phyloP scores from a whole-genome alignment of 2,888 invertebrate species.

The Hedya salicella region DNA sequence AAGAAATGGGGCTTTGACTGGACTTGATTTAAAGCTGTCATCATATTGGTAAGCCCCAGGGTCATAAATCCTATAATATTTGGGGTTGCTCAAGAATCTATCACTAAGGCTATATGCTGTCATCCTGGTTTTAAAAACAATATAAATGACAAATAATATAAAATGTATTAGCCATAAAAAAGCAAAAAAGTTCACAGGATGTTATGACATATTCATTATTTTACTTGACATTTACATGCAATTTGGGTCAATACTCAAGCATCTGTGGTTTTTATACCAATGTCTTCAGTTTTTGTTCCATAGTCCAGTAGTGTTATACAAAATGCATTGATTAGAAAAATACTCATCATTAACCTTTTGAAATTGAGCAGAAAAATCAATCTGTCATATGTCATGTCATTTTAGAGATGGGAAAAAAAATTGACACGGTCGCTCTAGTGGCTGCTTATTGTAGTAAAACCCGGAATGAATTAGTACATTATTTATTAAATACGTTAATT shows the following conservation, averaged over 20 bases:
- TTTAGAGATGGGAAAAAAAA: background rate
- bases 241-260: too few species aligned
- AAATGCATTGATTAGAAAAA: background rate
- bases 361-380: background rate
- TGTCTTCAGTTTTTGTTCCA: too few species aligned
- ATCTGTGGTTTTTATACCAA: too few species aligned
- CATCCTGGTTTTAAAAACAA: constrained; percentile 44
- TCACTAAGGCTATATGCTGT: constrained; percentile 62
- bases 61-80: constrained; percentile 61
- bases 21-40: constrained; percentile 44
- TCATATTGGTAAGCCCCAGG: constrained; percentile 68
- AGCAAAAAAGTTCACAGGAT: too few species aligned
- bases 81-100: constrained; percentile 59
- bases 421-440: constrained; percentile 6
- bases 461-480: constrained; percentile 8
- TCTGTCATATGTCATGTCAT: background rate
- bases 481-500: background rate
- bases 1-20: constrained; percentile 65
- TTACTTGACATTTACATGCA: too few species aligned
- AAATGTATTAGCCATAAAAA: background rate
- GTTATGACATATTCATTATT: too few species aligned
- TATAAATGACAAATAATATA: background rate
- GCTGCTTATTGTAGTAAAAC: background rate
- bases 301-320: too few species aligned
- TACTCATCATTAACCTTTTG: background rate